Evolutionary conservation across 2,113 vertebrate genomes (phyloP).

Genomic region (Caloenas nicobarica): DNA sequence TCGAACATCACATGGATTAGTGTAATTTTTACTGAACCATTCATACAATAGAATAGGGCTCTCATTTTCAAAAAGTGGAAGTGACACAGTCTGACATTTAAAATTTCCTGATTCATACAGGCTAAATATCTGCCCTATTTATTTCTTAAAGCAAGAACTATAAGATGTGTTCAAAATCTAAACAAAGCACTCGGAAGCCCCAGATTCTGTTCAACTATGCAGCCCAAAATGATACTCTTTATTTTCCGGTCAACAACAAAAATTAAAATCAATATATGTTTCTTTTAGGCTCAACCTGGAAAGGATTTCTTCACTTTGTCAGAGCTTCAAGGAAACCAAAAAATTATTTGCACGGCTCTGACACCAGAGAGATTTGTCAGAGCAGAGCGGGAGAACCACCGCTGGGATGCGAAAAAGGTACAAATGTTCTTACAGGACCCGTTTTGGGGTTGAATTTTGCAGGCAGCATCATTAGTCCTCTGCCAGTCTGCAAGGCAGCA

Average conservation of each 20-base stretch:
- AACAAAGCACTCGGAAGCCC: neutral
- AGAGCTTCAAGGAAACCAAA: neutral
- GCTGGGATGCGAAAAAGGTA: neutral
- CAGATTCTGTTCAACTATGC: neutral
- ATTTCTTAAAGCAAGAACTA: neutral
- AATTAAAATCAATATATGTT: neutral
- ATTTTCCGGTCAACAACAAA: neutral
- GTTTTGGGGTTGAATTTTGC: neutral
- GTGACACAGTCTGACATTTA: neutral
- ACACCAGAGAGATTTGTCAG: neutral
- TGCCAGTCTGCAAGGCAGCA: neutral
- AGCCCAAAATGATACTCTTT: neutral
- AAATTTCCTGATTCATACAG: neutral
- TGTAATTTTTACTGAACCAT: neutral
- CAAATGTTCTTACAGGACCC: neutral
- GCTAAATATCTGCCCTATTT: neutral
- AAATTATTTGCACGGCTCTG: neutral
- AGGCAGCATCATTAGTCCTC: neutral
- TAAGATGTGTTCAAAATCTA: neutral
- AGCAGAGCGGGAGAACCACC: neutral
- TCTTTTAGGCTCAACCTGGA: neutral
- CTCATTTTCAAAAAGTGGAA: neutral
- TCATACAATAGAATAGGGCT: neutral
- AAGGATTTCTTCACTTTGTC: slow-evolving; percentile 6
- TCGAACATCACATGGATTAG: neutral